Conservation (phyloP, 2,797 vertebrate species). For the Thripadectes ignobilis region DNA sequence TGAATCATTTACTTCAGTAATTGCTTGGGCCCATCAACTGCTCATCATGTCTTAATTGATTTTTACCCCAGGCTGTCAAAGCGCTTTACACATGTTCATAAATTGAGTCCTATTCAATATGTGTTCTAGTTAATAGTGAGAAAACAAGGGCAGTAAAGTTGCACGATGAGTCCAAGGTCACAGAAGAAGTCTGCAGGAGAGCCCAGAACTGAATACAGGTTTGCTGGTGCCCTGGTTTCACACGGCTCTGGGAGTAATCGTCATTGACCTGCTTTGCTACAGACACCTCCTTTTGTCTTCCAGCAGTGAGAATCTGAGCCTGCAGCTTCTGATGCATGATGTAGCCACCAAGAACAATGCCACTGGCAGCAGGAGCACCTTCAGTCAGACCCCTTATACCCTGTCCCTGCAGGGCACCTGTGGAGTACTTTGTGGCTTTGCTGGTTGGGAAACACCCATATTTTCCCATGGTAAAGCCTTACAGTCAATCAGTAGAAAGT, state of each 20-base stretch:
- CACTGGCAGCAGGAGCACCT: not conserved
- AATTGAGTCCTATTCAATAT: not conserved
- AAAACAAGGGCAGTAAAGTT: constrained; percentile 3
- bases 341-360: not conserved
- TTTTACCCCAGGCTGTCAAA: not conserved
- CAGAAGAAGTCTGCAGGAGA: not conserved
- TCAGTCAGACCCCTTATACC: not conserved
- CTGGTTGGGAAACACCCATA: not conserved
- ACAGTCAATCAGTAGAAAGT: not conserved
- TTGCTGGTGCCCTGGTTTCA: not conserved
- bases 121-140: not conserved
- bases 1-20: constrained; percentile 4
- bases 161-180: not conserved
- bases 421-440: not conserved
- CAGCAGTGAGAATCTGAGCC: not conserved
- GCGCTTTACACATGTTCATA: not conserved
- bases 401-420: not conserved
- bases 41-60: not conserved
- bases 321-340: not conserved
- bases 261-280: constrained; percentile 33
- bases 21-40: not conserved
- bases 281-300: not conserved
- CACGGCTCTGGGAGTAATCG: not conserved
- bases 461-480: not conserved
- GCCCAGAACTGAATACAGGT: not conserved